A percentile compares a stretch with the other conserved stretches of the same genome.
phyloP scores from a whole-genome alignment of 2,888 invertebrate species.

The Chloroclysta siterata region DNA sequence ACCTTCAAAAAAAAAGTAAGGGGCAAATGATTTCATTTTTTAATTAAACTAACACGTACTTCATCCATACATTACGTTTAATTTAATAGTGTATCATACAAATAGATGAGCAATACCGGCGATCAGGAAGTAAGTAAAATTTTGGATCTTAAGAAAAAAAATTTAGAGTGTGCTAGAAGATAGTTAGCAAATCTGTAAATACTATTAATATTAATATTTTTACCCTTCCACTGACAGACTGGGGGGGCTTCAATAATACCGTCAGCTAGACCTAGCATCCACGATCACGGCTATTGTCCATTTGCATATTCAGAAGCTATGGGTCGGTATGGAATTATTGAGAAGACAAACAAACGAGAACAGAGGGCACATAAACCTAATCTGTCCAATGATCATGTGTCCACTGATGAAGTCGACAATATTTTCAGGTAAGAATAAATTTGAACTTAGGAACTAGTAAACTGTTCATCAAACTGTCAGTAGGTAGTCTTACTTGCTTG shows the following conservation, averaged over 20 bases:
- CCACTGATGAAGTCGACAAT: conserved; percentile 69
- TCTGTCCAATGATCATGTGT: conserved; percentile 39
- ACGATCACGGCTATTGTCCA: conserved; percentile 45
- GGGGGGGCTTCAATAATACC: conserved; percentile 59
- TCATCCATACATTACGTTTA: no score
- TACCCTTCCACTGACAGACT: conserved; percentile 46
- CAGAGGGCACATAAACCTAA: not conserved
- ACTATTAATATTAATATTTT: no score
- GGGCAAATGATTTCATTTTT: no score
- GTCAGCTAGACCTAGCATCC: conserved; percentile 64
- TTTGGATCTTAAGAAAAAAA: not conserved
- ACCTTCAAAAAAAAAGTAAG: no score
- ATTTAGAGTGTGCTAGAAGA: no score
- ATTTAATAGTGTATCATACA: not conserved
- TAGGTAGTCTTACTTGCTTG: no score
- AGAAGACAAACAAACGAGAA: conserved; percentile 27
- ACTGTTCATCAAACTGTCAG: no score
- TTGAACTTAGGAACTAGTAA: no score
- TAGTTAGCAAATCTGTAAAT: no score
- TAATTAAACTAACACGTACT: no score
- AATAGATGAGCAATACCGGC: conserved; percentile 27
- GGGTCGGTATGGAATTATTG: conserved; percentile 57
- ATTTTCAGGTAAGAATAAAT: conserved; percentile 58
- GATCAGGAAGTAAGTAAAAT: conserved; percentile 27
- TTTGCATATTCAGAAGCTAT: conserved; percentile 47